Evolutionary conservation across 1,140 invertebrate genomes (phyloP).

Genomic region (Periplaneta americana): DNA sequence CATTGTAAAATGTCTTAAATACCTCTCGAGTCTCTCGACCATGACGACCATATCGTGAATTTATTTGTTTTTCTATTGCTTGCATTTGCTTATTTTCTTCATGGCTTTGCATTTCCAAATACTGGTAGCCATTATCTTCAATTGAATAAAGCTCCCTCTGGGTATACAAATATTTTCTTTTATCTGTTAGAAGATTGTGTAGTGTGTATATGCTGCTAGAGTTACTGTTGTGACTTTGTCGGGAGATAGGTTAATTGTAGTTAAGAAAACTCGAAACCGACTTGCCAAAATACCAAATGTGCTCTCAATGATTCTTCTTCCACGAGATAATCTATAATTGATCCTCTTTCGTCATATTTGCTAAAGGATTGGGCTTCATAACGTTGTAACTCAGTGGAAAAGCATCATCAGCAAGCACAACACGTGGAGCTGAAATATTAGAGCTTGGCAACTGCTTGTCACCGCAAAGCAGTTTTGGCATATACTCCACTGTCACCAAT

Average conservation of each 20-base stretch:
- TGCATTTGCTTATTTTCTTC: too few relatives aligned
- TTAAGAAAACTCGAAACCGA: not conserved
- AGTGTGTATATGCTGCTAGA: not conserved
- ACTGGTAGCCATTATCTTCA: not conserved
- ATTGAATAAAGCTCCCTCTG: not conserved
- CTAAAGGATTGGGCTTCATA: not conserved
- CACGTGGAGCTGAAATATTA: not conserved
- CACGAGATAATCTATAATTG: slow-evolving; percentile 1
- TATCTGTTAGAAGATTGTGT: not conserved
- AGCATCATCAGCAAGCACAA: not conserved
- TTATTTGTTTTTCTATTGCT: not conserved
- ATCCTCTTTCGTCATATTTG: not conserved
- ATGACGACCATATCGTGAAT: not conserved
- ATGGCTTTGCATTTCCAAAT: not conserved
- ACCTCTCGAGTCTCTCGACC: not conserved
- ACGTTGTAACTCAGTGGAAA: not conserved
- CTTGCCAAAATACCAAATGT: slow-evolving; percentile 8
- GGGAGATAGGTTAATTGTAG: slow-evolving; percentile 1
- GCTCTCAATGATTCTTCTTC: slow-evolving; percentile 5
- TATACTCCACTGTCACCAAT: slow-evolving; percentile 25
- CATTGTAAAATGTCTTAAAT: not conserved
- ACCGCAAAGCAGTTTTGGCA: not conserved
- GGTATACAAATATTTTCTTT: not conserved
- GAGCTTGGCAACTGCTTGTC: not conserved
- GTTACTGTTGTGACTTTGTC: not conserved